A percentile compares a stretch with the other conserved stretches of the same genome.
phyloP scores from a whole-genome alignment of 2,113 vertebrate species.

The Quiscalus mexicanus region DNA sequence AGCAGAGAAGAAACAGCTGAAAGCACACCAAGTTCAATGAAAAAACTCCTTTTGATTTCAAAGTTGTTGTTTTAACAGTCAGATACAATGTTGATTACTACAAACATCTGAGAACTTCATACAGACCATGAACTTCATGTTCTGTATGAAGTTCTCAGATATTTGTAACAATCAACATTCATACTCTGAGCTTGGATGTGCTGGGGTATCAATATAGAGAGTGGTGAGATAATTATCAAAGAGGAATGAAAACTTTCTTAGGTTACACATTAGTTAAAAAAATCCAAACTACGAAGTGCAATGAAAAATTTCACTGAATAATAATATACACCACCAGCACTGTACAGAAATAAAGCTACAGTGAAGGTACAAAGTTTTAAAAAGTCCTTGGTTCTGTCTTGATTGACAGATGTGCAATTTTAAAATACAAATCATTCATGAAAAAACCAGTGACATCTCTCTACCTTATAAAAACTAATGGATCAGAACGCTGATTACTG shows the following conservation, averaged over 20 bases:
- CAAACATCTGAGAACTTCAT: neutral
- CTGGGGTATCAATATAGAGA: neutral
- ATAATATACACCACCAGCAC: neutral
- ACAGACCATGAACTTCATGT: neutral
- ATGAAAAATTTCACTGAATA: neutral
- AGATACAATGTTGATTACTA: neutral
- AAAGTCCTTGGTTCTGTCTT: neutral
- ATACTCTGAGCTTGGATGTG: neutral
- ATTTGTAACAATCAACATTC: no score
- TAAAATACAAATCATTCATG: conserved; percentile 26
- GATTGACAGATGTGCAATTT: conserved; percentile 36
- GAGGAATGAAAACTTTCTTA: neutral
- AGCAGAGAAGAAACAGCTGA: neutral
- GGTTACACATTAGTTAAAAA: neutral
- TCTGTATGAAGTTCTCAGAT: no score
- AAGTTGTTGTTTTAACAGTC: neutral
- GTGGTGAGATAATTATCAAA: neutral
- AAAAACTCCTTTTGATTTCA: neutral
- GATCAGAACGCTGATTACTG: conserved; percentile 47
- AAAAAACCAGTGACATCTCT: neutral
- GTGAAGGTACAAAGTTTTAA: neutral
- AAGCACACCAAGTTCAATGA: neutral
- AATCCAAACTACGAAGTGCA: neutral
- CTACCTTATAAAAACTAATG: conserved; percentile 49
- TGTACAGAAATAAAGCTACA: neutral